Conservation (phyloP, 1,140 invertebrate genomes). For the Drosophila paulistorum region DNA sequence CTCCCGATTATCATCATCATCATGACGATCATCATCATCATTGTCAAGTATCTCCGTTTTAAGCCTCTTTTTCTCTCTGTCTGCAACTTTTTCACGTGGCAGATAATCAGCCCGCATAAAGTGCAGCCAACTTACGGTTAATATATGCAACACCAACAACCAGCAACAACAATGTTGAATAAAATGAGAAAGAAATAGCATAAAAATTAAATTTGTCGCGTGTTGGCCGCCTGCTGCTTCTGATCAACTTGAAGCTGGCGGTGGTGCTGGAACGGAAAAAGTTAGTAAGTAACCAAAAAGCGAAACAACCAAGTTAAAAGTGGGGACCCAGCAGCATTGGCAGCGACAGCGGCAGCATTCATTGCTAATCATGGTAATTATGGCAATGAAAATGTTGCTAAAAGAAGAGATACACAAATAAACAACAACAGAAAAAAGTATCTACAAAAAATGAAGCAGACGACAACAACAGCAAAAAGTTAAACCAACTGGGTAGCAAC, state of each 20-base stretch:
- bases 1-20: constrained; percentile 2
- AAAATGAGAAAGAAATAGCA: constrained; percentile 73
- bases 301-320: constrained; percentile 27
- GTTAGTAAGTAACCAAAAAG: constrained; percentile 29
- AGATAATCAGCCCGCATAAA: constrained; percentile 79
- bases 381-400: constrained; percentile 77
- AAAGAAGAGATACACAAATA: constrained; percentile 39
- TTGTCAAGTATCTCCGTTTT: constrained; percentile 41
- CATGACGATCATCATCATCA: constrained; percentile 58
- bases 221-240: constrained; percentile 68
- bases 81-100: constrained; percentile 22
- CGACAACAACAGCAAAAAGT: constrained; percentile 41
- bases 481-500: constrained; percentile 64
- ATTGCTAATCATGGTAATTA: constrained; percentile 80
- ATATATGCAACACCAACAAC: constrained; percentile 69
- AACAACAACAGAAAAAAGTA: constrained; percentile 14
- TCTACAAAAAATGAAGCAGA: no score
- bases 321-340: constrained; percentile 19
- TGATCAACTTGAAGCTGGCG: neutral
- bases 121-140: constrained; percentile 78
- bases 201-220: constrained; percentile 80
- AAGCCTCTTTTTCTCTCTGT: constrained; percentile 25
- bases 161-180: constrained; percentile 49
- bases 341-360: constrained; percentile 67
- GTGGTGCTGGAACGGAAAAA: constrained; percentile 2